Base-by-base conservation (phyloP, 1,140 invertebrate species). In the Uloborus diversus region DNA sequence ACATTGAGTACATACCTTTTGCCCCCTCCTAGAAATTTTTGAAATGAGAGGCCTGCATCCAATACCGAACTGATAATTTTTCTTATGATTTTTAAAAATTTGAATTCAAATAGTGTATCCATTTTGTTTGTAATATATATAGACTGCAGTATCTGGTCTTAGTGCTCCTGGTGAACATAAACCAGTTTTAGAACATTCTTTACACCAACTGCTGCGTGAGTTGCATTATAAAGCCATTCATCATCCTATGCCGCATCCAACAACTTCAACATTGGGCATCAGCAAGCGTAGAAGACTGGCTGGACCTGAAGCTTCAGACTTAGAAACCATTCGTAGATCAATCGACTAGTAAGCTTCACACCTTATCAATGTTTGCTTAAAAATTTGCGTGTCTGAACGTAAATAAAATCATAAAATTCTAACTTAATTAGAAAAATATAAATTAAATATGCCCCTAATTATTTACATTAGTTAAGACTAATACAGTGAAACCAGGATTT, bases 171-270 rank as follows among this genome's bases (percentile, higher is more conserved):
- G 92, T 5, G 95, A 97, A 83, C 95, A 98, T 85, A 96, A 98
- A 88, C 95, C 97, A 85, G 96, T 98, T 7, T 86, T 99, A 64
- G 96, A 99, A 85, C 96, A 98, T 86, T 97, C 96, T 0, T 87
- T 99, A 30, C 96, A 99, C 88, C 96, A 98, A 87, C 86, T 98
- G 53, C 87, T 98, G 33, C 89, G 96, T 20, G 94, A 97, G 85
- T 92, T 96, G 9, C 96, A 98, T 88, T 92, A 95, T 85, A 92
- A 93, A 85, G 96, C 97, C 86, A 93, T 95, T 5, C 94, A 96
- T 88, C 94, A 96, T 87, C 94, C 95, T 4, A 93, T 96, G 85
- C 96, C 96, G 1, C 96, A 98, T 89, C 96, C 96, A 1, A 93
- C 95, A 17, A 96, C 95, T 53, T 95, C 94, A 11, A 94, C 94